phyloP scores from a whole-genome alignment of 2,113 vertebrate genomes.

The Leiothrix lutea region DNA sequence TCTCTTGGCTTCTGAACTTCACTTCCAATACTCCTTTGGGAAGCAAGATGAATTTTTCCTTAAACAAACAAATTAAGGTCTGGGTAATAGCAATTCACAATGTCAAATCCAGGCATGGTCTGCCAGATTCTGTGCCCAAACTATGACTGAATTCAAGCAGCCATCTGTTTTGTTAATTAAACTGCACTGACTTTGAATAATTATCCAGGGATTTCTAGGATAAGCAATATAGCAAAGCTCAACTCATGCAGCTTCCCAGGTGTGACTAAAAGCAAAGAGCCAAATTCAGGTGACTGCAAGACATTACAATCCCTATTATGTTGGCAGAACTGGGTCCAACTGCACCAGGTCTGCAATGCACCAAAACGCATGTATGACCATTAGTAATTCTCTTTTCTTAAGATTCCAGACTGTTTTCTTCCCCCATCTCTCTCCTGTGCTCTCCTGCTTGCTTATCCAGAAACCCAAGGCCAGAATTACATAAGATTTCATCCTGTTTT shows the following conservation, averaged over 20 bases:
- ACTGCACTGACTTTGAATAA: not conserved
- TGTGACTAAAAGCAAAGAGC: not conserved
- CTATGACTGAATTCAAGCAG: not conserved
- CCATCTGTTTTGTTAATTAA: constrained; percentile 52
- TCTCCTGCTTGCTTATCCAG: not conserved
- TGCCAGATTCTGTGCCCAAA: constrained; percentile 22
- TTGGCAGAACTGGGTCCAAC: not conserved
- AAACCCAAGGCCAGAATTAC: not conserved
- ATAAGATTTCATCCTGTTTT: not conserved
- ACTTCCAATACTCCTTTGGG: not conserved
- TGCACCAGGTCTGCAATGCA: constrained; percentile 2
- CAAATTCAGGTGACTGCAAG: not conserved
- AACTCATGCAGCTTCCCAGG: not conserved
- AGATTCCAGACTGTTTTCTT: not conserved
- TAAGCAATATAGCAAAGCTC: not conserved
- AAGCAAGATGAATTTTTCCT: not conserved
- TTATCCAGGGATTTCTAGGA: not conserved
- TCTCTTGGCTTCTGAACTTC: not conserved
- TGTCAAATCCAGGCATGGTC: not conserved
- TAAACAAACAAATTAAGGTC: not conserved
- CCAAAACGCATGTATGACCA: not conserved
- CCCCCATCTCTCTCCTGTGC: not conserved
- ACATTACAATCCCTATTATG: not conserved
- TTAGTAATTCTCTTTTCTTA: not conserved
- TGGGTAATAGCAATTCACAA: not conserved